Percentiles rank a stretch among this genome's conserved stretches.
phyloP scores from a whole-genome alignment of 2,113 vertebrate genomes.

The Stegostoma tigrinum region DNA sequence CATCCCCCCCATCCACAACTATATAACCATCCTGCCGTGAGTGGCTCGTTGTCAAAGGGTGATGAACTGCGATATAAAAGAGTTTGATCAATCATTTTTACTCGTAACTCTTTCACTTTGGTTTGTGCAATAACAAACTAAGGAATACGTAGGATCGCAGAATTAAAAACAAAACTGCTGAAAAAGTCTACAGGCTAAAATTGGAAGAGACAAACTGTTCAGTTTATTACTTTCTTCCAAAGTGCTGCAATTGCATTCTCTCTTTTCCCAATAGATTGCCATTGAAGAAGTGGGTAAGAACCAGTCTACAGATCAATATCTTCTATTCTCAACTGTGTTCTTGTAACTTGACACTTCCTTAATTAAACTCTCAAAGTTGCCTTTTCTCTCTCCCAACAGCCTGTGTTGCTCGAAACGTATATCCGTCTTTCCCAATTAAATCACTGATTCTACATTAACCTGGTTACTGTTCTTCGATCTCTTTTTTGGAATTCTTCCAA shows the following conservation, averaged over 20 bases:
- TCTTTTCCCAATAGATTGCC: constrained; percentile 39
- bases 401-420: neutral
- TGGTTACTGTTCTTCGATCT: neutral
- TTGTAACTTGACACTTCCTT: constrained; percentile 10
- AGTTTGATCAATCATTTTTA: neutral
- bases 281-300: neutral
- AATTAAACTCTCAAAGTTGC: constrained; percentile 20
- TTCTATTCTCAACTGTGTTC: neutral
- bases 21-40: neutral
- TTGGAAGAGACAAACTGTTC: constrained; percentile 52
- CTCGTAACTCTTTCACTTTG: neutral
- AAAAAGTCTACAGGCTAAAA: neutral
- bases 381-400: neutral
- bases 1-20: no score
- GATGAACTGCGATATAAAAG: no score
- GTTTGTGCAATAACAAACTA: neutral
- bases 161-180: constrained; percentile 52
- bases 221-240: constrained; percentile 45
- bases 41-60: neutral
- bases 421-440: neutral
- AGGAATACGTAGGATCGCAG: constrained; percentile 47
- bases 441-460: neutral
- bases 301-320: neutral
- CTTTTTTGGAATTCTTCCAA: neutral
- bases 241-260: constrained; percentile 48